A percentile compares a stretch with the other conserved stretches of the same genome.
Evolutionary conservation across 2,888 invertebrate species (phyloP).

Genomic region (Alloplasta piceator): DNA sequence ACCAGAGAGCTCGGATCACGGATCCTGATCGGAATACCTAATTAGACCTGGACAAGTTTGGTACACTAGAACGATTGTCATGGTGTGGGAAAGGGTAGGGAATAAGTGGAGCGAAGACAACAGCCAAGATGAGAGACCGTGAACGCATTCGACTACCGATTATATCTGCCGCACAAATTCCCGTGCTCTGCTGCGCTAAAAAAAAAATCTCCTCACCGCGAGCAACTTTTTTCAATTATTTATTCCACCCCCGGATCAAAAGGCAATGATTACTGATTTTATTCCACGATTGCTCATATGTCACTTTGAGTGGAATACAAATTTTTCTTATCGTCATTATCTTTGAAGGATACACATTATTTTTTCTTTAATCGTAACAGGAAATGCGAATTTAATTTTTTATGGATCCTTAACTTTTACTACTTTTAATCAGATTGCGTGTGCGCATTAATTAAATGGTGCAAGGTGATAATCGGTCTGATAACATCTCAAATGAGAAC

Average conservation of each 20-base stretch:
- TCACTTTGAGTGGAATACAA: no score
- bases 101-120: conserved; percentile 31
- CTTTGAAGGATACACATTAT: no score
- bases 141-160: conserved; percentile 50
- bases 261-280: no score
- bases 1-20: background rate
- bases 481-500: background rate
- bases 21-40: conserved; percentile 72
- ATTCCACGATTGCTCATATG: no score
- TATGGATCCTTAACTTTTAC: no score
- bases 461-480: conserved; percentile 6
- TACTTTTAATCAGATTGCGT: background rate
- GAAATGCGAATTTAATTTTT: no score
- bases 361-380: no score
- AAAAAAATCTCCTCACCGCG: conserved; percentile 29
- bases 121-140: conserved; percentile 36
- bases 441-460: background rate
- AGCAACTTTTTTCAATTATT: conserved; percentile 40
- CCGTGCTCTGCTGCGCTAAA: conserved; percentile 32
- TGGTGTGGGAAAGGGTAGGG: conserved; percentile 17
- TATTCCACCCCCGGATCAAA: conserved; percentile 12
- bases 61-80: conserved; percentile 29
- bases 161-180: conserved; percentile 40
- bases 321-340: no score
- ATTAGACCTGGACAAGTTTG: conserved; percentile 39